phyloP scores from a whole-genome alignment of 2,113 vertebrate genomes.

The Hemibagrus wyckioides region DNA sequence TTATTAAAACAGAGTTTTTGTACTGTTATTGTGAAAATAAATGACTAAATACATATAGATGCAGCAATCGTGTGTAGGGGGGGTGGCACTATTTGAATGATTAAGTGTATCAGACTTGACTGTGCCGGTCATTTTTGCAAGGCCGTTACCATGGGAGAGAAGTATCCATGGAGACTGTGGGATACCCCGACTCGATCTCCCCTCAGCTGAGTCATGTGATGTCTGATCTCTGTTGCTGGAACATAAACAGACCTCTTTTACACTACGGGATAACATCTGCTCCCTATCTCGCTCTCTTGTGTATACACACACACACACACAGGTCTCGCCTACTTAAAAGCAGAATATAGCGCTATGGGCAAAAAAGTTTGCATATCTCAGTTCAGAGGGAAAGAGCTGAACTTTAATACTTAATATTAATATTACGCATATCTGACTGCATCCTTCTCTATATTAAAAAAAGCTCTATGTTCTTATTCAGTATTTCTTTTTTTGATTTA shows the following conservation, averaged over 20 bases:
- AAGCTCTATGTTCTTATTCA: not conserved
- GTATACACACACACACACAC: not conserved
- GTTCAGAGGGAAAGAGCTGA: not conserved
- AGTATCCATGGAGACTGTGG: conserved; percentile 43
- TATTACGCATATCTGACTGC: not conserved
- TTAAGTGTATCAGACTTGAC: conserved; percentile 17
- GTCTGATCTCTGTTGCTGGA: not conserved
- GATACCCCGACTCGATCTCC: not conserved
- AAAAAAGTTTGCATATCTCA: not conserved
- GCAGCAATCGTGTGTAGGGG: not conserved
- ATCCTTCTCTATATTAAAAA: not conserved
- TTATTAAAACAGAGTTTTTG: not conserved
- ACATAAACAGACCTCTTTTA: not conserved
- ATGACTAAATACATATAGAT: not conserved
- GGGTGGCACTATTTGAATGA: not conserved
- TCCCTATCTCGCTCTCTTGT: not conserved
- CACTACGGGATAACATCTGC: not conserved
- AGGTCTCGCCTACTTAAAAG: not conserved
- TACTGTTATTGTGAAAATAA: not conserved
- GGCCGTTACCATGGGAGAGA: conserved; percentile 35
- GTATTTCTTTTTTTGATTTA: not conserved
- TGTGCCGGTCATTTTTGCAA: conserved; percentile 18
- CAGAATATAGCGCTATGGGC: not conserved
- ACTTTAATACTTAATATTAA: not conserved
- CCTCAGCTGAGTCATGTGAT: not conserved